A percentile compares a stretch with the other conserved stretches of the same genome.
phyloP scores from a whole-genome alignment of 1,140 invertebrate genomes.

The Drosophila parabipectinata region DNA sequence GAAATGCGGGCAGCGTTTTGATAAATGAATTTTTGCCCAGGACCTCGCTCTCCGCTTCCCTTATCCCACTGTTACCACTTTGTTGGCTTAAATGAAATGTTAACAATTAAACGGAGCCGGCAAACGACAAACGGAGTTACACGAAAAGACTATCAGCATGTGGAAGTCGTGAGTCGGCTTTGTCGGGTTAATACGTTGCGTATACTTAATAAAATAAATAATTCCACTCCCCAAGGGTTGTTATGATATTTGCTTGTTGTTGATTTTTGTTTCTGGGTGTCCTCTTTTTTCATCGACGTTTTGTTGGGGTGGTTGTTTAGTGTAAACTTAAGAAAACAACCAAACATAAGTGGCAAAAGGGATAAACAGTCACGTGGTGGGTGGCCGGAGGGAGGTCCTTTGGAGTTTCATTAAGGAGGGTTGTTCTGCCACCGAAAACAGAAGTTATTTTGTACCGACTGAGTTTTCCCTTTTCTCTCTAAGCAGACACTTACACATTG shows the following conservation, averaged over 20 bases:
- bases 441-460: conserved; percentile 74
- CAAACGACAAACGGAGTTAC: conserved; percentile 55
- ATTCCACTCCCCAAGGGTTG: conserved; percentile 41
- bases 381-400: neutral
- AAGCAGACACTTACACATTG: conserved; percentile 69
- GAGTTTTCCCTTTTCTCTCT: conserved; percentile 4
- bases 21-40: conserved; percentile 73
- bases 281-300: conserved; percentile 7
- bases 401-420: conserved; percentile 60
- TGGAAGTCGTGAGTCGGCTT: conserved; percentile 32
- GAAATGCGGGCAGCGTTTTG: conserved; percentile 77
- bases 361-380: conserved; percentile 33
- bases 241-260: conserved; percentile 47
- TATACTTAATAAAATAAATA: conserved; percentile 73
- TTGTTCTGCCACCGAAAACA: conserved; percentile 31
- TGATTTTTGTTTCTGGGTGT: conserved; percentile 23
- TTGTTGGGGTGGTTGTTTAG: conserved; percentile 57
- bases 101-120: conserved; percentile 78
- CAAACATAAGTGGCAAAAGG: conserved; percentile 66
- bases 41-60: neutral
- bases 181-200: conserved; percentile 55
- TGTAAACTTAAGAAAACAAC: conserved; percentile 67
- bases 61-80: neutral
- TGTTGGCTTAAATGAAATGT: conserved; percentile 77
- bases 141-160: conserved; percentile 76